A percentile compares a stretch with the other conserved stretches of the same genome.
These are phyloP conservation scores for Oeneis ivallda DNA, from an alignment of 2,888 invertebrate genomes.

Conservation along the genomic window DNA sequence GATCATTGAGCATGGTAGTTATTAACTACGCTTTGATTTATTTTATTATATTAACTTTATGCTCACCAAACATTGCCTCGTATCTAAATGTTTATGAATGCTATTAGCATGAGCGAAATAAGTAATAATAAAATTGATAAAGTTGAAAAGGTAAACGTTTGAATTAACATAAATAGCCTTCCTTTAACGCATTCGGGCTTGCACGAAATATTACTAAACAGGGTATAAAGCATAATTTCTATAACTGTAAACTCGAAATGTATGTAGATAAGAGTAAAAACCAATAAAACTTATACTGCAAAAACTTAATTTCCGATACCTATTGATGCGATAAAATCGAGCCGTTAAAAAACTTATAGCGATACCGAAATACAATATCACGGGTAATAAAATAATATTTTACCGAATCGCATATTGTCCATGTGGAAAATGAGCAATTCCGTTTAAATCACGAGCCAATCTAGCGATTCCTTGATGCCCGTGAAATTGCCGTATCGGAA, in stretches of 20 bases:
- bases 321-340: slow-evolving; percentile 45
- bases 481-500: slow-evolving; percentile 82
- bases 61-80: too few relatives aligned
- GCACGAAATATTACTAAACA: background rate
- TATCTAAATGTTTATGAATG: too few relatives aligned
- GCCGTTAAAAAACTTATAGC: slow-evolving; percentile 47
- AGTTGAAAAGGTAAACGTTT: too few relatives aligned
- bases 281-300: slow-evolving; percentile 49
- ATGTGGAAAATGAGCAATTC: slow-evolving; percentile 81
- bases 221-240: background rate
- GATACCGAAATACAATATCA: slow-evolving; percentile 68
- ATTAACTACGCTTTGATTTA: slow-evolving; percentile 7
- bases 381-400: slow-evolving; percentile 76
- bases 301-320: slow-evolving; percentile 50
- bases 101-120: too few relatives aligned
- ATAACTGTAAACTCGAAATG: slow-evolving; percentile 4
- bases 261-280: slow-evolving; percentile 37
- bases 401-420: slow-evolving; percentile 63
- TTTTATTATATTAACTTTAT: background rate
- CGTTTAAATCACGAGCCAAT: slow-evolving; percentile 74
- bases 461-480: slow-evolving; percentile 80
- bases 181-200: background rate
- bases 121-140: too few relatives aligned
- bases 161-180: too few relatives aligned
- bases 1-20: slow-evolving; percentile 10